phyloP scores from a whole-genome alignment of 1,140 invertebrate species.

The Drosophila seguyi region DNA sequence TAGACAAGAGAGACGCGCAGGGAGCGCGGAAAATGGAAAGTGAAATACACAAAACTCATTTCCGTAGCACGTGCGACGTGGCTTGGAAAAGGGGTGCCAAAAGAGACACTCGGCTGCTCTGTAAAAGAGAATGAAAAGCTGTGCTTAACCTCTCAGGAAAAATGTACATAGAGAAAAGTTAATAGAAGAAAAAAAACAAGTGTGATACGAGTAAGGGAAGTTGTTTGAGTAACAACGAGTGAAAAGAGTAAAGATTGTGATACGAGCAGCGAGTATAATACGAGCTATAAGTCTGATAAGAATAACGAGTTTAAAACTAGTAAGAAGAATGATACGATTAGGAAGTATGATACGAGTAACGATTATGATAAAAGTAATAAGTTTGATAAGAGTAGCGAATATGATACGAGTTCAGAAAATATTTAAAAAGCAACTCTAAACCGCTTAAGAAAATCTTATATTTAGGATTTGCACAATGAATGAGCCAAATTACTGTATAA shows the following conservation, averaged over 20 bases:
- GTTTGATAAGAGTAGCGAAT: background rate
- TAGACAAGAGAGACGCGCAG: constrained; percentile 3
- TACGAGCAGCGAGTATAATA: background rate
- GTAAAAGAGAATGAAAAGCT: constrained; percentile 56
- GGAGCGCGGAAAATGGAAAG: constrained; percentile 68
- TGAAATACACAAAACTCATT: constrained; percentile 82
- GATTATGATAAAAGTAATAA: background rate
- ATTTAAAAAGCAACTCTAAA: too few species aligned
- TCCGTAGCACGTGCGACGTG: constrained; percentile 55
- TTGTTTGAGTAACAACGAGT: too few species aligned
- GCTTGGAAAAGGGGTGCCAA: constrained; percentile 10
- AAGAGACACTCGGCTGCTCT: constrained; percentile 11
- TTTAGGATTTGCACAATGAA: background rate
- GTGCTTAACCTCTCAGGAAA: constrained; percentile 42
- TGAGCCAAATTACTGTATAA: background rate
- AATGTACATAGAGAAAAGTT: constrained; percentile 4
- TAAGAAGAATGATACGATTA: too few species aligned
- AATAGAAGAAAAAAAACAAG: background rate
- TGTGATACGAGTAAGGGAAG: too few species aligned
- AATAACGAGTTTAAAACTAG: too few species aligned
- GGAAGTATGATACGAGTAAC: too few species aligned
- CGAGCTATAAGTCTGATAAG: background rate
- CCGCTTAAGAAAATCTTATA: background rate
- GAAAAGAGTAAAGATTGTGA: too few species aligned
- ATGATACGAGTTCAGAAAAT: too few species aligned